A percentile compares a stretch with the other conserved stretches of the same genome.
Conservation (phyloP, 2,113 vertebrate genomes). For the Panurus biarmicus region DNA sequence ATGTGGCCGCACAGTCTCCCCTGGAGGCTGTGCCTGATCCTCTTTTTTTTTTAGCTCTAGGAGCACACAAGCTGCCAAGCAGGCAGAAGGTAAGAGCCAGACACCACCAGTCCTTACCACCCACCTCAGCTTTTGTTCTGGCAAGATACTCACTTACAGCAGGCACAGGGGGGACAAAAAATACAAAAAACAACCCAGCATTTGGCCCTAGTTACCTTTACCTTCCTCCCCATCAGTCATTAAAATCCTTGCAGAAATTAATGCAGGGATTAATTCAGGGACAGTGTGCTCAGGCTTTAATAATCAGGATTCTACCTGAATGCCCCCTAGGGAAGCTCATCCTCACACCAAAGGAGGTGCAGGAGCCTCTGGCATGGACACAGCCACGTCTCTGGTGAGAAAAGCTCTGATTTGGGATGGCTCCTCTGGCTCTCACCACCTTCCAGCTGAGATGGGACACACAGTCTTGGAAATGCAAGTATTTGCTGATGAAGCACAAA, state of each 20-base stretch:
- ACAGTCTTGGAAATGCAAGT: not conserved
- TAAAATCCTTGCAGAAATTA: not conserved
- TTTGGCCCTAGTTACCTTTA: not conserved
- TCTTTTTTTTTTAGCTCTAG: not conserved
- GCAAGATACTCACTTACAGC: not conserved
- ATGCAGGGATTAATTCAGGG: not conserved
- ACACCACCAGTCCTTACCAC: not conserved
- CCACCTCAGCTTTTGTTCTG: not conserved
- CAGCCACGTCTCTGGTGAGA: not conserved
- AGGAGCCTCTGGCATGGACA: not conserved
- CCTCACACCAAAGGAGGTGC: not conserved
- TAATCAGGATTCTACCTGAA: not conserved
- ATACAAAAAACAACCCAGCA: not conserved
- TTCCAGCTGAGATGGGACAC: not conserved
- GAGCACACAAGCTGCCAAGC: not conserved
- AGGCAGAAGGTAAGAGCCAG: not conserved
- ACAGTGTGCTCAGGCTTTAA: not conserved
- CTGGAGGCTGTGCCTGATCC: not conserved
- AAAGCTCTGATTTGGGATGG: not conserved
- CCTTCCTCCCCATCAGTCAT: not conserved
- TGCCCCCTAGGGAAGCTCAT: not conserved
- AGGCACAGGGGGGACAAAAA: not conserved
- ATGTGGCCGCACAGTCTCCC: not conserved
- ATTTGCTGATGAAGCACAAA: conserved; percentile 17
- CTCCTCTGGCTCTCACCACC: not conserved